These are phyloP conservation scores for Oreochromis tanganicae DNA, from an alignment of 2,113 vertebrate genomes.

Conservation along the genomic window DNA sequence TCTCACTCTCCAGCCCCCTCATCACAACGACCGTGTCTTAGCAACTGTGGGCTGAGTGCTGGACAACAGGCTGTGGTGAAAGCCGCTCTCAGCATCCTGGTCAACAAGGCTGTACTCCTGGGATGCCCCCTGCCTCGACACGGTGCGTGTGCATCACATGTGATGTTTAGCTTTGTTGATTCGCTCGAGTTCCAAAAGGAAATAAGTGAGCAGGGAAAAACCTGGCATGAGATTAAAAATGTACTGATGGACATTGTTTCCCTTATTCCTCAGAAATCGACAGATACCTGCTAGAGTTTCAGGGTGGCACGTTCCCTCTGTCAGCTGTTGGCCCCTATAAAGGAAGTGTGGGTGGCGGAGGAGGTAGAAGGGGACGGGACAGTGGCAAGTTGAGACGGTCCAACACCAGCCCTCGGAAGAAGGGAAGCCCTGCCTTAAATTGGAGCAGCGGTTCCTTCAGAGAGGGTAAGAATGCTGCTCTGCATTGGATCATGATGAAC, in stretches of 20 bases:
- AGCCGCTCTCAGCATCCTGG: conserved; percentile 91
- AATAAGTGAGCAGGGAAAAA: neutral
- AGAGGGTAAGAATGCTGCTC: conserved; percentile 54
- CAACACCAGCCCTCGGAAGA: conserved; percentile 90
- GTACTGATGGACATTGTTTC: neutral
- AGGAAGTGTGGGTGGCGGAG: conserved; percentile 50
- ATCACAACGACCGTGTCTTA: conserved; percentile 60
- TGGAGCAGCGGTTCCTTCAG: conserved; percentile 73
- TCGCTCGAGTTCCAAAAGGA: neutral
- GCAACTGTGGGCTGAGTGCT: conserved; percentile 75
- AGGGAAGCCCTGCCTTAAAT: conserved; percentile 64
- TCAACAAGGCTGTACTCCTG: conserved; percentile 88
- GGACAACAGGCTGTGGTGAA: conserved; percentile 92
- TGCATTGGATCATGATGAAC: neutral
- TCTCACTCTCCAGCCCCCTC: neutral
- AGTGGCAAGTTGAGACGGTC: conserved; percentile 82
- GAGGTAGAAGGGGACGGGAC: conserved; percentile 79
- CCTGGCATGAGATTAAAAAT: neutral
- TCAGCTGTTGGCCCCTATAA: conserved; percentile 76
- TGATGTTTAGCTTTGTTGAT: neutral
- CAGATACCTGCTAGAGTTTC: conserved; percentile 81
- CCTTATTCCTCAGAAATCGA: conserved; percentile 77
- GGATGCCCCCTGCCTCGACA: conserved; percentile 85
- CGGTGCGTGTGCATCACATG: conserved; percentile 63
- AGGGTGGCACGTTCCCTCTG: conserved; percentile 82